These are phyloP conservation scores for Caenorhabditis sulstoni DNA, from an alignment of 2,888 invertebrate species.

Conservation along the genomic window DNA sequence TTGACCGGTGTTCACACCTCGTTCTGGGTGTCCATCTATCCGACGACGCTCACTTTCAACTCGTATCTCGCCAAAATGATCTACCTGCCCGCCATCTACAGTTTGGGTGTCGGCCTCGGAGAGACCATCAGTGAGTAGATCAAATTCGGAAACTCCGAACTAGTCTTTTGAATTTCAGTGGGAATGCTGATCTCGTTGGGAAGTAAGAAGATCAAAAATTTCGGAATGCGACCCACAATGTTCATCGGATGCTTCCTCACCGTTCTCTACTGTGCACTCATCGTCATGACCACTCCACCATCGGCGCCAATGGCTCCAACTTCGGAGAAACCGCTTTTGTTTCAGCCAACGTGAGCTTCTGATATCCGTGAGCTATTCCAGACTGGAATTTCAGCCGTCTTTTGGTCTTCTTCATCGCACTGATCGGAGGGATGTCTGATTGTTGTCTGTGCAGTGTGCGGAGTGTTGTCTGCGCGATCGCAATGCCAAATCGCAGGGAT, in stretches of 20 bases:
- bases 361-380: too few relatives aligned
- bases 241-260: slow-evolving; percentile 60
- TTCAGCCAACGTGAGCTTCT: slow-evolving; percentile 62
- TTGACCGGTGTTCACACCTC: slow-evolving; percentile 59
- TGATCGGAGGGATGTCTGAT: slow-evolving; percentile 67
- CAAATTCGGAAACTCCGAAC: too few relatives aligned
- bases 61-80: slow-evolving; percentile 54
- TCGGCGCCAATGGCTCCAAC: slow-evolving; percentile 61
- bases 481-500: slow-evolving; percentile 63
- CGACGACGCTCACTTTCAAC: slow-evolving; percentile 69
- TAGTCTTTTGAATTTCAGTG: slow-evolving; percentile 64
- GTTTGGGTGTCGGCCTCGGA: slow-evolving; percentile 64
- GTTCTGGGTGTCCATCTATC: slow-evolving; percentile 69
- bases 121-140: slow-evolving; percentile 66
- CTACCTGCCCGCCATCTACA: slow-evolving; percentile 67
- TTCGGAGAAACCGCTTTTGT: slow-evolving; percentile 49
- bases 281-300: slow-evolving; percentile 60
- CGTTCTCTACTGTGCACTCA: slow-evolving; percentile 41
- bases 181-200: slow-evolving; percentile 62
- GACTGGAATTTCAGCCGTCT: slow-evolving; percentile 36
- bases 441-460: slow-evolving; percentile 65
- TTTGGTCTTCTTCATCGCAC: slow-evolving; percentile 61
- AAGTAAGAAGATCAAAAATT: slow-evolving; percentile 61
- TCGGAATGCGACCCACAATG: slow-evolving; percentile 68
- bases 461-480: slow-evolving; percentile 63